Conservation (phyloP, 2,797 vertebrate genomes). For the Pseudopleuronectes americanus region DNA sequence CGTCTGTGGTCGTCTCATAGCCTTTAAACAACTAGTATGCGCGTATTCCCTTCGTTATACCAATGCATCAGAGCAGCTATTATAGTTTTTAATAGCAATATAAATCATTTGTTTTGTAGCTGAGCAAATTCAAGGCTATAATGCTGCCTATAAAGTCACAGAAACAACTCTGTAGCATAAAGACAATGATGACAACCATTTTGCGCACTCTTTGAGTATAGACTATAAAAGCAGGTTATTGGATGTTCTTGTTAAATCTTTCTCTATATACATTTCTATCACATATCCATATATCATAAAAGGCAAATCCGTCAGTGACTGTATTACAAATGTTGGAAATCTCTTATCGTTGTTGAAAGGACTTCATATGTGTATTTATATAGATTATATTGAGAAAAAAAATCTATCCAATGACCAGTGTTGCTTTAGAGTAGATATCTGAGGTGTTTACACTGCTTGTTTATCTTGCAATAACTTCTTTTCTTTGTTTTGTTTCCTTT, state of each 20-base stretch:
- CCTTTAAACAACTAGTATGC: constrained; percentile 60
- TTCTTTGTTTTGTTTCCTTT: constrained; percentile 56
- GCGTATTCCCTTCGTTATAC: constrained; percentile 58
- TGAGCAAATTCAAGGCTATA: constrained; percentile 76
- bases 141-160: constrained; percentile 82
- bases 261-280: constrained; percentile 82
- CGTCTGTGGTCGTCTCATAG: constrained; percentile 68
- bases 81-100: constrained; percentile 87
- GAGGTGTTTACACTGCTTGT: constrained; percentile 89
- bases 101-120: constrained; percentile 81
- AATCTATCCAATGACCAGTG: constrained; percentile 88
- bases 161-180: constrained; percentile 84
- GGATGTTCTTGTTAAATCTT: constrained; percentile 77
- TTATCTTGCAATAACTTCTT: constrained; percentile 89
- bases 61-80: constrained; percentile 77
- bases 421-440: constrained; percentile 89
- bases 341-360: constrained; percentile 87
- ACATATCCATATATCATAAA: constrained; percentile 82
- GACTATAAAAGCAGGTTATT: constrained; percentile 75
- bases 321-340: constrained; percentile 86
- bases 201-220: constrained; percentile 71
- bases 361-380: constrained; percentile 91
- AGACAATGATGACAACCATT: constrained; percentile 81
- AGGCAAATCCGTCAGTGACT: constrained; percentile 84
- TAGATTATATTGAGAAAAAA: constrained; percentile 88